These are phyloP conservation scores for Rhabdomys dilectus DNA, from an alignment of 2,113 vertebrate genomes.

Conservation along the genomic window DNA sequence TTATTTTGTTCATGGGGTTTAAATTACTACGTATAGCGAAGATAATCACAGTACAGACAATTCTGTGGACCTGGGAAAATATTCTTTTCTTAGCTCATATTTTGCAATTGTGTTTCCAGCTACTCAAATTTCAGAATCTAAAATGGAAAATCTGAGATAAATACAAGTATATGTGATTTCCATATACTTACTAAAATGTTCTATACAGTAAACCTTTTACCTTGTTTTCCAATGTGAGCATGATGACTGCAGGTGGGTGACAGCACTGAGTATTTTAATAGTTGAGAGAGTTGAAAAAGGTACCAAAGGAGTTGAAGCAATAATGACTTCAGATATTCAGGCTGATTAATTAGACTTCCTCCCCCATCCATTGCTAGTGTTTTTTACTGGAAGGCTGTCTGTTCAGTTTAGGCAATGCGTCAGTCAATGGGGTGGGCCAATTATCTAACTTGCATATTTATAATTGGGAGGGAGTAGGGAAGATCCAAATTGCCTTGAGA, in stretches of 20 bases:
- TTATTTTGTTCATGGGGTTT: background rate
- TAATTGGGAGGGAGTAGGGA: slow-evolving; percentile 81
- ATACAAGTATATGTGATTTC: background rate
- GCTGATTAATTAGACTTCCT: slow-evolving; percentile 81
- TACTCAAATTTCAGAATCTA: background rate
- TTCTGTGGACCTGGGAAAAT: background rate
- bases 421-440: slow-evolving; percentile 79
- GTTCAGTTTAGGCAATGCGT: slow-evolving; percentile 72
- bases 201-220: background rate
- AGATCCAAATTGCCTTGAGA: slow-evolving; percentile 77
- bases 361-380: slow-evolving; percentile 60
- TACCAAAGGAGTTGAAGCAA: slow-evolving; percentile 73
- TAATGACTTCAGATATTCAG: slow-evolving; percentile 72
- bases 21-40: background rate
- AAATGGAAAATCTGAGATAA: background rate
- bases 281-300: slow-evolving; percentile 57
- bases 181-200: background rate
- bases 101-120: background rate
- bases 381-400: slow-evolving; percentile 66
- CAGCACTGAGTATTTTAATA: slow-evolving; percentile 1
- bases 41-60: background rate
- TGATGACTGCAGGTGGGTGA: slow-evolving; percentile 6
- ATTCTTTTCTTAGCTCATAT: background rate
- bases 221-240: background rate
- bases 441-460: slow-evolving; percentile 83